A percentile compares a stretch with the other conserved stretches of the same genome.
These are phyloP conservation scores for Corythornis madagascariensis DNA, from an alignment of 2,113 vertebrate species.

Conservation along the genomic window DNA sequence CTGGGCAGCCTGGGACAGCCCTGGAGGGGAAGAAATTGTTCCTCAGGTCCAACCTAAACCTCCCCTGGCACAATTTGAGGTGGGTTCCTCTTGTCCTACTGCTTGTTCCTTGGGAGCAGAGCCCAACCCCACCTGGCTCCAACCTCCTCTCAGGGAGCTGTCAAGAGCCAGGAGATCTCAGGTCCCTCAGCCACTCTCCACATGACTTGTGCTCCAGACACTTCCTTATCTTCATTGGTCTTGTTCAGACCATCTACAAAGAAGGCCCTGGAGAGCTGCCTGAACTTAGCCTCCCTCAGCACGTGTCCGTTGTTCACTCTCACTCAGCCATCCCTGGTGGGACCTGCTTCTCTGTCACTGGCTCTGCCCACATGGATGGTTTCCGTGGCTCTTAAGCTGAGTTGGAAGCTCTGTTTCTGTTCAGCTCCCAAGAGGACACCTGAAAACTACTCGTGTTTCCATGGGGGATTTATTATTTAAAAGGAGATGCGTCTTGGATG, in stretches of 20 bases:
- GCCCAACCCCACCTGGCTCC: neutral
- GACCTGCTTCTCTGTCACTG: neutral
- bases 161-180: neutral
- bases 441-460: neutral
- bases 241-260: neutral
- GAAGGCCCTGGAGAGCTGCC: neutral
- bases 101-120: neutral
- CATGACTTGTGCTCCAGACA: neutral
- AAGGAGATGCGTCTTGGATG: neutral
- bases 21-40: no score
- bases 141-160: neutral
- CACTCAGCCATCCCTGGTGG: neutral
- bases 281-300: neutral
- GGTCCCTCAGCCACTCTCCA: no score
- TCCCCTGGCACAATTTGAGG: neutral
- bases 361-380: accelerated
- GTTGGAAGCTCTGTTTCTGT: neutral
- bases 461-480: neutral
- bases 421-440: neutral
- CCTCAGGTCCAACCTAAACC: neutral
- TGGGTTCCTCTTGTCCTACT: neutral
- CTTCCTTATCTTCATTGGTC: neutral
- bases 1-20: no score
- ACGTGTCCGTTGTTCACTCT: neutral
- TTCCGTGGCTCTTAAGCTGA: neutral